Evolutionary conservation across 2,113 vertebrate species (phyloP), one percentile per base, ranked within the genome.

Genomic region (Vanacampus margaritifer): DNA sequence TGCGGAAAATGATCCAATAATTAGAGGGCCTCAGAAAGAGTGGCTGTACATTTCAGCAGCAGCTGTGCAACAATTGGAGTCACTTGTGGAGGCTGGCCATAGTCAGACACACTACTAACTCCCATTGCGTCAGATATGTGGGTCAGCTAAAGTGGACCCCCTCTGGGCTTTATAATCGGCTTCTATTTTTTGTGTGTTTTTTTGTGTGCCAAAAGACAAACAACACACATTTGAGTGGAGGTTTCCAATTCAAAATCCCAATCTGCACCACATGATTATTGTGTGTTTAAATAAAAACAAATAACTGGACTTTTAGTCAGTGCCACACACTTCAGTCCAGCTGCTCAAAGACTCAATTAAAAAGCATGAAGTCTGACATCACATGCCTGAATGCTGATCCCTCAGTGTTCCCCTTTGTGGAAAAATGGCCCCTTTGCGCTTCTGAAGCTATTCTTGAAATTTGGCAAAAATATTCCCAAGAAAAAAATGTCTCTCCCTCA

Each of bases 61-160:
- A 41, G 67, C 54, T 43, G 23, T 39, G 58, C 28, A 65, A 64
- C 63, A 67, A 68, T 79, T 78, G 75, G 63, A 60, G 23, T 43
- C 58, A 64, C 84, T 39, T 71, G 67, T 59, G 73, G 67, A 53
- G 62, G 43, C 32, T 65, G 58, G 77, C 69, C 59, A 75, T 65
- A 71, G 57, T 58, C 65, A 63, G 66, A 78, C 64, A 65, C 64
- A 65, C 69, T 69, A 71, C 66, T 54, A 73, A 63, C 67, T 71
- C 71, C 64, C 57, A 78, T 58, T 73, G 58, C 64, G 67, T 32
- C 19, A 71, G 63, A 73, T 80, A 83, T 84, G 73, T 86, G 79
- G 86, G 75, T 84, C 79, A 85, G 66, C 72, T 71, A 73, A 75
- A 70, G 76, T 83, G 67, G 58, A 68, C 75, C 69, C 81, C 84